A percentile compares a stretch with the other conserved stretches of the same genome.
Conservation (phyloP, 2,797 vertebrate genomes). For the Propithecus perrieri region DNA sequence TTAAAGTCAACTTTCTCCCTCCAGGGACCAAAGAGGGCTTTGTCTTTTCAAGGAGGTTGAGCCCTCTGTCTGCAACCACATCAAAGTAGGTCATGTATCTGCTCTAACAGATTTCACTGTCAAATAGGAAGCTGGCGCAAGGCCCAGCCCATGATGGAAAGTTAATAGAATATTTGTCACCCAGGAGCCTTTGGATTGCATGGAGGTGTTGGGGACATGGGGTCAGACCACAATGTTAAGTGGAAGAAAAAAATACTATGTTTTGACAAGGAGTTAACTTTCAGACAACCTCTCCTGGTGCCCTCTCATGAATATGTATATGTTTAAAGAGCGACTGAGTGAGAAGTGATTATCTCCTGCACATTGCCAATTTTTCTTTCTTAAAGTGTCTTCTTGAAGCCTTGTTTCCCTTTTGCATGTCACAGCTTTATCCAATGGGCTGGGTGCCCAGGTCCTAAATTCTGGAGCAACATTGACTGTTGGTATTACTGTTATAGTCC, state of each 20-base stretch:
- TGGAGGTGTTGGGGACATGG: neutral
- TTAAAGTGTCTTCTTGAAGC: neutral
- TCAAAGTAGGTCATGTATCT: conserved; percentile 49
- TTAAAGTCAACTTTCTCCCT: neutral
- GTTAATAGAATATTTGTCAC: conserved; percentile 32
- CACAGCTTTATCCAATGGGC: neutral
- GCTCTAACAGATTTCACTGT: conserved; percentile 50
- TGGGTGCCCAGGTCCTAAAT: neutral
- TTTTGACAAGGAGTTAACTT: conserved; percentile 40
- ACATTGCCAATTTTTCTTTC: neutral
- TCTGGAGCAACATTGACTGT: neutral
- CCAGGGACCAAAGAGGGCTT: neutral
- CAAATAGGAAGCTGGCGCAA: neutral
- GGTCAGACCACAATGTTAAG: neutral
- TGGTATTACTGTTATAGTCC: too few species aligned
- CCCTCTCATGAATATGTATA: conserved; percentile 1
- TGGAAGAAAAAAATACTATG: neutral
- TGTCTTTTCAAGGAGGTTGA: conserved; percentile 18
- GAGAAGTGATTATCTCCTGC: neutral
- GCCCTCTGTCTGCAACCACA: neutral
- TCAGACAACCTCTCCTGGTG: neutral
- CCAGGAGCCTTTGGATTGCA: neutral
- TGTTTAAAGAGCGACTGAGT: neutral
- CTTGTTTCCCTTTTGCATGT: neutral
- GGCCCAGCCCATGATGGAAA: neutral